These are phyloP conservation scores for Acholoe squamosa DNA, from an alignment of 2,888 invertebrate species.

Conservation along the genomic window DNA sequence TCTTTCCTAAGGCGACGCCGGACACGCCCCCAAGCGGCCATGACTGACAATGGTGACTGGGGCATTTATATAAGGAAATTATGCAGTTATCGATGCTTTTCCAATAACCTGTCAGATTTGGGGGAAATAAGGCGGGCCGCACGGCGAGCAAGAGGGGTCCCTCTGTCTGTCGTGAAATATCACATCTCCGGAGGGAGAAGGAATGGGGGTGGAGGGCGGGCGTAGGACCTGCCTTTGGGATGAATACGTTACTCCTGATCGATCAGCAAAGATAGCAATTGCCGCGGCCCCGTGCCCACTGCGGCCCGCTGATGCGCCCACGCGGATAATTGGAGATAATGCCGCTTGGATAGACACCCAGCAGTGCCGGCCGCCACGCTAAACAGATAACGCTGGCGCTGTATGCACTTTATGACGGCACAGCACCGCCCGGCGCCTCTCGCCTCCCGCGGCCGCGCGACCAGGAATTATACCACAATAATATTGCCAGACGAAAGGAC, in stretches of 20 bases:
- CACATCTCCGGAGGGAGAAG: background rate
- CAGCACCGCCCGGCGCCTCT: background rate
- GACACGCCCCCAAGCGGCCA: background rate
- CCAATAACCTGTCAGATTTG: constrained; percentile 43
- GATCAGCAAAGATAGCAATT: constrained; percentile 50
- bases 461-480: constrained; percentile 2
- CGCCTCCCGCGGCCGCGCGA: background rate
- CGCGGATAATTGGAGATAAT: constrained; percentile 51
- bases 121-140: constrained; percentile 7
- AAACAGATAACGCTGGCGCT: constrained; percentile 37
- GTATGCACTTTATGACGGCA: constrained; percentile 31
- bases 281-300: background rate
- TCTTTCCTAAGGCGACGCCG: background rate
- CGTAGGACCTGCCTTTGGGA: constrained; percentile 1
- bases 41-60: background rate
- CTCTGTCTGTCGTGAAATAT: constrained; percentile 23
- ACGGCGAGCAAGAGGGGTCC: background rate
- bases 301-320: background rate
- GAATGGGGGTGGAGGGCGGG: background rate
- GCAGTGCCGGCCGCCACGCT: background rate
- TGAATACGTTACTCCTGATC: constrained; percentile 43
- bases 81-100: constrained; percentile 36
- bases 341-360: constrained; percentile 56
- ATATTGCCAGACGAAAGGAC: constrained; percentile 41
- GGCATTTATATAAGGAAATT: constrained; percentile 48